phyloP scores from a whole-genome alignment of 2,888 invertebrate genomes.

The Sphecodes monilicornis region DNA sequence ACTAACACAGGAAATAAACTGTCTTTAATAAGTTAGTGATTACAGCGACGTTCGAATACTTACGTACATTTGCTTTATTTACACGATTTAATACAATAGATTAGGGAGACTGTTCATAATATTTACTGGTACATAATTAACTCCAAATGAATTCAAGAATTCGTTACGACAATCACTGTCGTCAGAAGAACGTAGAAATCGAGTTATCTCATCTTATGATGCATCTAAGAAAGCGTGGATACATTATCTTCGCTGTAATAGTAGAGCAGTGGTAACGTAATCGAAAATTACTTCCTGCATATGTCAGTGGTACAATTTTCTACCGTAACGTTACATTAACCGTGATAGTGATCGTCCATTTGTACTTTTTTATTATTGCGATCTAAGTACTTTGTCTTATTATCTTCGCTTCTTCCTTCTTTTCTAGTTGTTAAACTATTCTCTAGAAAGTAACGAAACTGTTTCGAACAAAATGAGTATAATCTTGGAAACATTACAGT shows the following conservation, averaged over 20 bases:
- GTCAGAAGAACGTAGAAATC: background rate
- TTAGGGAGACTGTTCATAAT: background rate
- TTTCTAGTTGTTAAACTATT: too few relatives aligned
- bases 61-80: background rate
- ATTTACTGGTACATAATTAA: background rate
- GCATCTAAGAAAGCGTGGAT: constrained; percentile 21
- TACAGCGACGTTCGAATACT: background rate
- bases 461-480: too few relatives aligned
- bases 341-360: background rate
- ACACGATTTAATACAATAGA: background rate
- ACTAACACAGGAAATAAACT: too few relatives aligned
- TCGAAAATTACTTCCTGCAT: constrained; percentile 25
- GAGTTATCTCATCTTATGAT: background rate
- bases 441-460: too few relatives aligned
- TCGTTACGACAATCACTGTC: background rate
- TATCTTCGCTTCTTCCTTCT: too few relatives aligned
- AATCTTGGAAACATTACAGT: too few relatives aligned
- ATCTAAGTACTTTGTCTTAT: too few relatives aligned
- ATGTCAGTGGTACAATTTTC: background rate
- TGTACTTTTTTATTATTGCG: background rate
- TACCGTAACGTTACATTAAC: background rate
- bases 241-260: constrained; percentile 14
- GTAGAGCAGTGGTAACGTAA: constrained; percentile 12
- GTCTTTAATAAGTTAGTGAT: background rate
- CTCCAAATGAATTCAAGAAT: background rate